Percentiles rank a stretch among this genome's conserved stretches.
Evolutionary conservation across 2,797 vertebrate genomes (phyloP).

Genomic region (Tiaroga cobitis): DNA sequence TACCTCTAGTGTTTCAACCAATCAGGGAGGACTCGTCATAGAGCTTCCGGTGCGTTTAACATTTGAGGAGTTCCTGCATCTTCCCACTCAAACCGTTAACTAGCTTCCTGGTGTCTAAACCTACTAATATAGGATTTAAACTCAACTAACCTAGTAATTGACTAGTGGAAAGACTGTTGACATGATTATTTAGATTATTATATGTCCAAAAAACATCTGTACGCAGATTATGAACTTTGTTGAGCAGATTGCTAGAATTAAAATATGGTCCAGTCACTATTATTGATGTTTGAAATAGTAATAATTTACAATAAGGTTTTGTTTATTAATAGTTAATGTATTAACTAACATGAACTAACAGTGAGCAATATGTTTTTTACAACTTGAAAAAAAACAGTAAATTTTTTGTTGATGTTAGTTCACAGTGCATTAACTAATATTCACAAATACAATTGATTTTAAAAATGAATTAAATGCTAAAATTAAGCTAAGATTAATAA

Average conservation of each 20-base stretch:
- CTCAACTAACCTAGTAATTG: slow-evolving; percentile 38
- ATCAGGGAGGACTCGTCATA: slow-evolving; percentile 12
- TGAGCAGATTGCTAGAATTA: background rate
- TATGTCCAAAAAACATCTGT: background rate
- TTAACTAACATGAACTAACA: background rate
- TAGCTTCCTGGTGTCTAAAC: slow-evolving; percentile 46
- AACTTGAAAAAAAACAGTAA: too few species aligned
- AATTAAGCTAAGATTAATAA: background rate
- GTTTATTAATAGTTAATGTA: background rate
- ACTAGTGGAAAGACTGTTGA: background rate
- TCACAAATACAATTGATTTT: background rate
- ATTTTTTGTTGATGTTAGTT: background rate
- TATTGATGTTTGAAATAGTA: background rate
- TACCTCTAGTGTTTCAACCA: slow-evolving; percentile 22
- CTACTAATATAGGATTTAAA: slow-evolving; percentile 45
- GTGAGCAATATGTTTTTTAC: too few species aligned
- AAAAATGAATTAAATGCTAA: background rate
- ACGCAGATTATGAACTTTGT: background rate
- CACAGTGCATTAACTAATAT: background rate
- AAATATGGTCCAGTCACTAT: background rate
- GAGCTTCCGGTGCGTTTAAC: slow-evolving; percentile 28
- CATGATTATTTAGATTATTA: background rate
- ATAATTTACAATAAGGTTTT: background rate
- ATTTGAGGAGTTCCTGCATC: slow-evolving; percentile 32
- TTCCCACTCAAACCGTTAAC: slow-evolving; percentile 25